A percentile compares a stretch with the other conserved stretches of the same genome.
These are phyloP conservation scores for Diadophis punctatus DNA, from an alignment of 2,113 vertebrate genomes.

Conservation along the genomic window DNA sequence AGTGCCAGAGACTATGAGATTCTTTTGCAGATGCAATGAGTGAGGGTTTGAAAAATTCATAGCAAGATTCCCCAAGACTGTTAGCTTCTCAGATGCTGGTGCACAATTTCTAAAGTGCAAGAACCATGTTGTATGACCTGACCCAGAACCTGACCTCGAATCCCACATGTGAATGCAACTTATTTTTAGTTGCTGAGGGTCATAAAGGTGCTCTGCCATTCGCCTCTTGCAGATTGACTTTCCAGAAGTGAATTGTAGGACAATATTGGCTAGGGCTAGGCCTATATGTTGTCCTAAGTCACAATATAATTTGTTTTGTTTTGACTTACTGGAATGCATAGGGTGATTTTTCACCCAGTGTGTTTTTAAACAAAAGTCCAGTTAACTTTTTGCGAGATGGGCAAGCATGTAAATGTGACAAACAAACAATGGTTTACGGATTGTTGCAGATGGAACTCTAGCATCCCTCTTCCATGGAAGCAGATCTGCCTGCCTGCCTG, in stretches of 20 bases:
- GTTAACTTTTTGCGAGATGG: not conserved
- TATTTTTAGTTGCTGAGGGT: not conserved
- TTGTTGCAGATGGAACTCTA: not conserved
- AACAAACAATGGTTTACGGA: not conserved
- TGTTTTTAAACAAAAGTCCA: not conserved
- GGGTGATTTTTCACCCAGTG: not conserved
- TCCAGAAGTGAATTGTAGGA: not conserved
- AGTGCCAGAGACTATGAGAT: constrained; percentile 3
- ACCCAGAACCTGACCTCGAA: not conserved
- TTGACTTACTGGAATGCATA: not conserved
- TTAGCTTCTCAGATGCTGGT: not conserved
- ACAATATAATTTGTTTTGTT: not conserved
- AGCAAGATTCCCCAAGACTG: constrained; percentile 18
- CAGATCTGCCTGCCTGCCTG: not conserved
- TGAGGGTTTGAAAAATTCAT: constrained; percentile 39
- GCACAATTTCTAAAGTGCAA: not conserved
- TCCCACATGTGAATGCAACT: too few species aligned
- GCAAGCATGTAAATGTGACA: not conserved
- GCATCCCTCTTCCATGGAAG: not conserved
- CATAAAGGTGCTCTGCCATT: not conserved
- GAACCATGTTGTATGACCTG: not conserved
- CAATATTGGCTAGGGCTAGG: not conserved
- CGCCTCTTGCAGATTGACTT: not conserved
- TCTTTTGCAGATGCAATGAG: constrained; percentile 17
- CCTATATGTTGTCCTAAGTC: not conserved